phyloP scores from a whole-genome alignment of 2,888 invertebrate genomes.

The Nomada lathburiana region DNA sequence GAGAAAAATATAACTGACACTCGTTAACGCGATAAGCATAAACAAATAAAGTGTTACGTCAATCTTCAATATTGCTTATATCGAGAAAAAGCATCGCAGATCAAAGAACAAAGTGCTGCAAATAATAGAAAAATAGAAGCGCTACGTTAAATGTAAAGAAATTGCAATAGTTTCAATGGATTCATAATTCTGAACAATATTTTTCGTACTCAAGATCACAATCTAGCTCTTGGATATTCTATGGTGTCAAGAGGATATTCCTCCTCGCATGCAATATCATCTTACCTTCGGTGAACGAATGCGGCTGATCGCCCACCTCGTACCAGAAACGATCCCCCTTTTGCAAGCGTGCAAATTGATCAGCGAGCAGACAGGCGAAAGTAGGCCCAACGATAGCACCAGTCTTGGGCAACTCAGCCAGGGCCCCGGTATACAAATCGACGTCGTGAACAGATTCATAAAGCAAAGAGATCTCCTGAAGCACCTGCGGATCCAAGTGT shows the following conservation, averaged over 20 bases:
- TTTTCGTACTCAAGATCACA: too few species aligned
- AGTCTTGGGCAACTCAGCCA: constrained; percentile 90
- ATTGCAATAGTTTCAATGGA: too few species aligned
- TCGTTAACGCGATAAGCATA: neutral
- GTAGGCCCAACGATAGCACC: constrained; percentile 93
- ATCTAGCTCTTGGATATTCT: too few species aligned
- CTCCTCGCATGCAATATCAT: neutral
- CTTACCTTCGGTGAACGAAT: constrained; percentile 89
- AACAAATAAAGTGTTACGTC: neutral
- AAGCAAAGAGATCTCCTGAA: constrained; percentile 87
- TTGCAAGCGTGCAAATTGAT: constrained; percentile 93
- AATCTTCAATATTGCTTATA: too few species aligned
- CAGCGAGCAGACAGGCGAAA: constrained; percentile 92
- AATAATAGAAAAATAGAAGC: too few species aligned
- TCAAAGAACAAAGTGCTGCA: too few species aligned
- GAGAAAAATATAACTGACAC: neutral
- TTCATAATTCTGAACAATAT: too few species aligned
- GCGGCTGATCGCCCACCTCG: constrained; percentile 88
- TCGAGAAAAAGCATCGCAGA: too few species aligned
- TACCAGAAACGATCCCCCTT: constrained; percentile 96
- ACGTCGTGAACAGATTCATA: constrained; percentile 93
- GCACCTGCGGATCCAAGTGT: constrained; percentile 88
- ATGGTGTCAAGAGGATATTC: too few species aligned
- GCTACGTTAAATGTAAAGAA: too few species aligned
- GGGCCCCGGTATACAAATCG: constrained; percentile 94